phyloP scores from a whole-genome alignment of 2,113 vertebrate genomes.

The Morone saxatilis region DNA sequence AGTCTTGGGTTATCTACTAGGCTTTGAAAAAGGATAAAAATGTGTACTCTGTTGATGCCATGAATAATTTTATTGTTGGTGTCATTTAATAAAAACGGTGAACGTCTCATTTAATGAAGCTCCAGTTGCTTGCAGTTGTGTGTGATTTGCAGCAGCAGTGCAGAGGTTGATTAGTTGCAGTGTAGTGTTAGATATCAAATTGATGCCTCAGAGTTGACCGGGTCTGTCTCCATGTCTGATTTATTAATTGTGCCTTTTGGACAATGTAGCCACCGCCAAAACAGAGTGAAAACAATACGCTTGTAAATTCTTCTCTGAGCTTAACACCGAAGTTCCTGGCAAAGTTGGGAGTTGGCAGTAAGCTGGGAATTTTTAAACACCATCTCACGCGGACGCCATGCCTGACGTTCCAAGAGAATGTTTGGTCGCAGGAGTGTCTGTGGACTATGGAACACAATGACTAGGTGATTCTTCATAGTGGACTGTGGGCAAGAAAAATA shows the following conservation, averaged over 20 bases:
- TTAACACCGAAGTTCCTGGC: conserved; percentile 66
- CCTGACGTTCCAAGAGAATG: conserved; percentile 15
- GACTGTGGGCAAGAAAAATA: conserved; percentile 18
- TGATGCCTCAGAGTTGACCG: conserved; percentile 20
- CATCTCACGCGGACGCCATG: conserved; percentile 40
- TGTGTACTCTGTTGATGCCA: not conserved
- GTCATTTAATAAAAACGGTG: not conserved
- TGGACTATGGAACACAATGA: conserved; percentile 16
- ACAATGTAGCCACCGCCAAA: conserved; percentile 44
- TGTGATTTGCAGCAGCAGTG: conserved; percentile 40
- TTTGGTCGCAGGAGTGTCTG: conserved; percentile 11
- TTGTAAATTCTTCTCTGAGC: conserved; percentile 75
- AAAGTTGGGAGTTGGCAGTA: conserved; percentile 66
- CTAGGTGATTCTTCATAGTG: not conserved
- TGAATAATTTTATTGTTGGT: not conserved
- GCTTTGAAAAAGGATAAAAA: not conserved
- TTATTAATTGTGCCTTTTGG: conserved; percentile 58
- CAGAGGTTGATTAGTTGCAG: conserved; percentile 15
- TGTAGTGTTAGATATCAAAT: conserved; percentile 28
- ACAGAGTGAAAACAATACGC: conserved; percentile 77
- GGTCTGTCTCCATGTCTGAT: conserved; percentile 37
- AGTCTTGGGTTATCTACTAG: conserved; percentile 19
- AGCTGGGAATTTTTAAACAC: conserved; percentile 65
- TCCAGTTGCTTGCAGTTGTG: not conserved
- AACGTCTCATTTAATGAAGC: not conserved